Conservation (phyloP, 2,888 invertebrate genomes). For the Sphinx pinastri region DNA sequence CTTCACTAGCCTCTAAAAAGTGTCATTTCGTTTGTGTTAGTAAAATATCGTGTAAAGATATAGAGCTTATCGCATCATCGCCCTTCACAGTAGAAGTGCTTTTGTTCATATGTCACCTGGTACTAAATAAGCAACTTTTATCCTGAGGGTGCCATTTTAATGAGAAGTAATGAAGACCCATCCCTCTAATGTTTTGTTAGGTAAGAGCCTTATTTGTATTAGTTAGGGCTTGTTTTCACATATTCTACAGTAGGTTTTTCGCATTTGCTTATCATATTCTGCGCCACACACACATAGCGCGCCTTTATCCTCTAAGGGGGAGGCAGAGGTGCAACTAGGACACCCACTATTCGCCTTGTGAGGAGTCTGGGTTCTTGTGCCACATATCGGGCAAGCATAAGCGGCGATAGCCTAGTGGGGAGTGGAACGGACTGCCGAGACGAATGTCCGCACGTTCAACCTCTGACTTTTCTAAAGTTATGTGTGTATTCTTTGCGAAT, state of each 20-base stretch:
- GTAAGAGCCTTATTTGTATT: conserved; percentile 79
- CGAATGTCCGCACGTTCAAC: too few species aligned
- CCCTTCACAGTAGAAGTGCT: conserved; percentile 57
- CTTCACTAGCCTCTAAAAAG: neutral
- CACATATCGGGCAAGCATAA: too few species aligned
- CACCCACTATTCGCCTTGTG: too few species aligned
- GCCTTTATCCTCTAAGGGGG: too few species aligned
- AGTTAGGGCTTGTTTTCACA: conserved; percentile 72
- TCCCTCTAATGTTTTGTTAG: conserved; percentile 73
- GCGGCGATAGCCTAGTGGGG: too few species aligned
- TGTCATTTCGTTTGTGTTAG: neutral
- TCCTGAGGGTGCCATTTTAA: conserved; percentile 74
- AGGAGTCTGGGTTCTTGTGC: too few species aligned
- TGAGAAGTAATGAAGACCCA: conserved; percentile 79
- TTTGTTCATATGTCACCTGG: conserved; percentile 74
- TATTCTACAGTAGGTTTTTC: conserved; percentile 40
- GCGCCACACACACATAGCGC: too few species aligned
- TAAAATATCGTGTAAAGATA: conserved; percentile 30
- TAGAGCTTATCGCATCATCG: conserved; percentile 55
- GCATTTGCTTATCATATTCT: conserved; percentile 36
- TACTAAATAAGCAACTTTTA: conserved; percentile 78
- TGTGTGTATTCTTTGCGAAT: too few species aligned
- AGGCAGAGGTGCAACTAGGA: too few species aligned
- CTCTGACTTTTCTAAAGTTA: too few species aligned
- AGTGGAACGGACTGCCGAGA: too few species aligned